Evolutionary conservation across 2,797 vertebrate species (phyloP).

Genomic region (Chelon auratus): DNA sequence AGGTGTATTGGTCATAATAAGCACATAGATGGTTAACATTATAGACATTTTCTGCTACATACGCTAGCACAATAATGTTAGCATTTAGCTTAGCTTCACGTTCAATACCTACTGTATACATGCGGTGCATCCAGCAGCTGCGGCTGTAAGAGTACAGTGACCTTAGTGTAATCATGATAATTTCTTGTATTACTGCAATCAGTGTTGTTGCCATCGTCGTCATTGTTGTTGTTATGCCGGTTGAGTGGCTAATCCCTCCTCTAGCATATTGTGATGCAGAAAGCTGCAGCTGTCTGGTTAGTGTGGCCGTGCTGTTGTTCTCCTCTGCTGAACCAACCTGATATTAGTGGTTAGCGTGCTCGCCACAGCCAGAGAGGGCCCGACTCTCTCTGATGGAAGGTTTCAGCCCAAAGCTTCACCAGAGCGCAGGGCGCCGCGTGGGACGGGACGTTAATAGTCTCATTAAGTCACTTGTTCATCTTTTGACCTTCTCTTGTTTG

Average conservation of each 20-base stretch:
- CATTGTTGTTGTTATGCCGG: constrained; percentile 32
- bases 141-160: not conserved
- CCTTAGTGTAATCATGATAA: constrained; percentile 27
- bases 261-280: constrained; percentile 45
- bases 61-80: too few relatives aligned
- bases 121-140: not conserved
- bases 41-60: too few relatives aligned
- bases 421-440: constrained; percentile 8
- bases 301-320: constrained; percentile 71
- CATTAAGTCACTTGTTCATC: not conserved
- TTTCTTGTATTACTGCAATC: constrained; percentile 19
- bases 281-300: constrained; percentile 70
- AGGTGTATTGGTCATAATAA: too few relatives aligned
- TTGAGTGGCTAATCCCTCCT: constrained; percentile 39
- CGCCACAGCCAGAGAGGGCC: constrained; percentile 56
- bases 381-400: constrained; percentile 42
- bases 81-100: too few relatives aligned
- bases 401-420: constrained; percentile 33
- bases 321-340: constrained; percentile 69
- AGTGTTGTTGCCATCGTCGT: constrained; percentile 5
- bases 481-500: not conserved
- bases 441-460: constrained; percentile 7
- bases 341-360: constrained; percentile 72
- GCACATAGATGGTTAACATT: too few relatives aligned
- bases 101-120: too few relatives aligned